Percentiles rank a stretch among this genome's conserved stretches.
These are phyloP conservation scores for Microctenopoma stevenorrisi DNA, from an alignment of 2,797 vertebrate genomes.

Conservation along the genomic window DNA sequence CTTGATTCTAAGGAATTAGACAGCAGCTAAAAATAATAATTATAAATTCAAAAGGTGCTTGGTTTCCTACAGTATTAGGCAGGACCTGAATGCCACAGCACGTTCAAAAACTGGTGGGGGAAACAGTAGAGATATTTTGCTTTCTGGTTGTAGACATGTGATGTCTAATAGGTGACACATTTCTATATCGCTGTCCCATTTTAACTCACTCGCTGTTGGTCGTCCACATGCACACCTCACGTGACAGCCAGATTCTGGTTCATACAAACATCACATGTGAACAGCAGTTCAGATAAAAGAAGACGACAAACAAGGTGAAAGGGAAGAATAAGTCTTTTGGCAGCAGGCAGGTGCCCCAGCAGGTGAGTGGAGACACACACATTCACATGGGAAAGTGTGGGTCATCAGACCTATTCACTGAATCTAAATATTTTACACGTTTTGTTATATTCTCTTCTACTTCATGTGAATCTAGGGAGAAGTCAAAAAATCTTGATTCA, in stretches of 20 bases:
- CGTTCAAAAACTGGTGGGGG: neutral
- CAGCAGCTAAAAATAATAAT: slow-evolving; percentile 22
- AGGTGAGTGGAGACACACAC: slow-evolving; percentile 61
- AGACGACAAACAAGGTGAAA: slow-evolving; percentile 39
- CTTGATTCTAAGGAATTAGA: slow-evolving; percentile 18
- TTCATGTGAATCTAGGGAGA: neutral
- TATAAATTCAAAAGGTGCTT: neutral
- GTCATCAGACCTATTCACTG: neutral
- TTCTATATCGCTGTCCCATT: neutral
- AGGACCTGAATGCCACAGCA: neutral
- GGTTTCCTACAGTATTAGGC: slow-evolving; percentile 10
- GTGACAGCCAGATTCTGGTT: neutral
- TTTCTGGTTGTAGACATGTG: neutral
- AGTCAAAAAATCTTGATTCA: neutral
- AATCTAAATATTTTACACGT: neutral
- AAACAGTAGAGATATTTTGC: neutral
- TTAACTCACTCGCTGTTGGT: neutral
- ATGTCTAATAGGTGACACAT: neutral
- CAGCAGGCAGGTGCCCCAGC: slow-evolving; percentile 13
- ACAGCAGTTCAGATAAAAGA: slow-evolving; percentile 24
- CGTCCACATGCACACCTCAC: neutral
- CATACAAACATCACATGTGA: slow-evolving; percentile 10
- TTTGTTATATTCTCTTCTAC: neutral
- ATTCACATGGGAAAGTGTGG: neutral
- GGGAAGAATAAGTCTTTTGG: slow-evolving; percentile 25